Percentiles rank a stretch among this genome's conserved stretches.
Conservation (phyloP, 2,113 vertebrate species). For the Poeciliopsis occidentalis region DNA sequence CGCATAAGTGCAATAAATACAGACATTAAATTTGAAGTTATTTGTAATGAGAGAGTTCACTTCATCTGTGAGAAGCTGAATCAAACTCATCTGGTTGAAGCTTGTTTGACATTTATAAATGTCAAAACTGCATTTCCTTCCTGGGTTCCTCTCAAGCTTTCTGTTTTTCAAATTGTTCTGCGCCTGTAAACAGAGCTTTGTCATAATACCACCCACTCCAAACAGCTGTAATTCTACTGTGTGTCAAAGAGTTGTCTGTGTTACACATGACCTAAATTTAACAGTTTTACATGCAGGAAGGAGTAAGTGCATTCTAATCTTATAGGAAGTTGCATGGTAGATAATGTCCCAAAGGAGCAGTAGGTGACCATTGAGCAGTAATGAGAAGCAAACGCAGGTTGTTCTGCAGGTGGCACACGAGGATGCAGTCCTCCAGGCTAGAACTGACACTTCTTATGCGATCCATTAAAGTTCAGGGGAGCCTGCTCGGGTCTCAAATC, state of each 20-base stretch:
- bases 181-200: constrained; percentile 22
- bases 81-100: constrained; percentile 14
- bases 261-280: constrained; percentile 1
- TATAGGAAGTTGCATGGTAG: constrained; percentile 3
- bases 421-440: constrained; percentile 38
- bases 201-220: constrained; percentile 7
- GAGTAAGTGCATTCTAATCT: neutral
- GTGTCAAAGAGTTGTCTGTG: constrained; percentile 23
- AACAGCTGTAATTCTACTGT: constrained; percentile 16
- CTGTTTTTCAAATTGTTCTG: neutral
- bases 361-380: constrained; percentile 4
- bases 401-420: constrained; percentile 28
- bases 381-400: constrained; percentile 30
- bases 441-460: constrained; percentile 46
- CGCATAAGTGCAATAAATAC: constrained; percentile 40
- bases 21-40: constrained; percentile 28
- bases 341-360: neutral
- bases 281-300: neutral
- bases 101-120: constrained; percentile 4
- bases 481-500: constrained; percentile 58
- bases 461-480: constrained; percentile 60
- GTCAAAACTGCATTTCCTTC: neutral
- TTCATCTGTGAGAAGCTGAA: constrained; percentile 6
- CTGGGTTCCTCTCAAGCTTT: neutral
- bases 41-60: constrained; percentile 23